These are phyloP conservation scores for Schizaphis graminum DNA, from an alignment of 2,888 invertebrate species.

Conservation along the genomic window DNA sequence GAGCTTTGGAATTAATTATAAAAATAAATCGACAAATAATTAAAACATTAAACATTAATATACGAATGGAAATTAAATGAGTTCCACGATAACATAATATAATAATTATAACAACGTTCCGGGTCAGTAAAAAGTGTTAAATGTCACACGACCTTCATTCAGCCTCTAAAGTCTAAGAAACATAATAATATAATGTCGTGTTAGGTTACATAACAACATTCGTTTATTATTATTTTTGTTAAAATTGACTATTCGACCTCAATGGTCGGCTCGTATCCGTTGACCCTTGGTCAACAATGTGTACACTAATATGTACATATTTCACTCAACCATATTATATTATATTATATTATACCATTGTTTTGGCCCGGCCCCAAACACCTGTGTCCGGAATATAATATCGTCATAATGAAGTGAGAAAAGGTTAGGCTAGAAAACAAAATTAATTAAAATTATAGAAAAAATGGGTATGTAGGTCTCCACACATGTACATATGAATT, in stretches of 20 bases:
- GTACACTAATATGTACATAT: background rate
- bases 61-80: background rate
- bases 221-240: constrained; percentile 35
- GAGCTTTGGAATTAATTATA: background rate
- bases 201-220: constrained; percentile 27
- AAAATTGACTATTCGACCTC: constrained; percentile 51
- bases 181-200: background rate
- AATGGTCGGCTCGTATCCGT: constrained; percentile 51
- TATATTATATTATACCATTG: constrained; percentile 34
- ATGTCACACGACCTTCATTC: constrained; percentile 57
- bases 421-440: constrained; percentile 35
- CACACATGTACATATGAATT: constrained; percentile 45
- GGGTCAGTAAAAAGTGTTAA: constrained; percentile 44
- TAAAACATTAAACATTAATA: background rate
- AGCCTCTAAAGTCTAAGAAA: constrained; percentile 33
- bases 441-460: constrained; percentile 33
- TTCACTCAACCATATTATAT: background rate
- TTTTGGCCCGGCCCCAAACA: constrained; percentile 57
- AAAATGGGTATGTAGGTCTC: constrained; percentile 47
- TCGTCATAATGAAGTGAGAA: constrained; percentile 21
- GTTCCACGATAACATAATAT: background rate
- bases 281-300: constrained; percentile 50
- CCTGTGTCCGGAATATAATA: constrained; percentile 49
- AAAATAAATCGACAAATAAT: background rate
- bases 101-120: constrained; percentile 31